These are phyloP conservation scores for Willowsia nigromaculata DNA, from an alignment of 2,888 invertebrate genomes.

Conservation along the genomic window DNA sequence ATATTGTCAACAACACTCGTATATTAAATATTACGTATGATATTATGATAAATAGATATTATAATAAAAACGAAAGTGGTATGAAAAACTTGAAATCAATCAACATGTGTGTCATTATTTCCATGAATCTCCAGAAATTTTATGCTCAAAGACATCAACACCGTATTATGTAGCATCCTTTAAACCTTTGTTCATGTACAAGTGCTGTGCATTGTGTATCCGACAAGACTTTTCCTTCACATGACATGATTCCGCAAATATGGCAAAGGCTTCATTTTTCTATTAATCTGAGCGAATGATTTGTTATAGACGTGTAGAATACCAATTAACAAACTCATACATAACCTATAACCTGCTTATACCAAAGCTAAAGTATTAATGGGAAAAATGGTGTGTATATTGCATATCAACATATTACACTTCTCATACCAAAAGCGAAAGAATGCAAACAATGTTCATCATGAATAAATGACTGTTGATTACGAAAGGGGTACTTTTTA, in stretches of 20 bases:
- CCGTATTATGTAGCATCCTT: no score
- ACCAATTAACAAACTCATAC: neutral
- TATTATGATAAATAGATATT: slow-evolving; percentile 11
- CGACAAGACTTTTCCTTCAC: neutral
- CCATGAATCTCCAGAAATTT: neutral
- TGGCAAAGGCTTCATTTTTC: neutral
- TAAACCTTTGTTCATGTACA: no score
- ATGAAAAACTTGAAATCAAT: neutral
- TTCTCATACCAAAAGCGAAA: neutral
- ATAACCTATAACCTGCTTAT: neutral
- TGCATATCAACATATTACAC: neutral
- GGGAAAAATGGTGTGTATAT: no score
- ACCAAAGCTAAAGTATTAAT: no score
- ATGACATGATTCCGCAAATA: neutral
- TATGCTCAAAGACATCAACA: neutral
- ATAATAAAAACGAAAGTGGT: slow-evolving; percentile 26
- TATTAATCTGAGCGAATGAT: neutral
- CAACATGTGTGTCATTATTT: neutral
- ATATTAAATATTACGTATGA: slow-evolving; percentile 8
- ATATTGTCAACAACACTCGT: slow-evolving; percentile 27
- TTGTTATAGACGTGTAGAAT: neutral
- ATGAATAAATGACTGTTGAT: slow-evolving; percentile 21
- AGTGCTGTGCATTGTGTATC: no score
- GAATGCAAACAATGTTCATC: slow-evolving; percentile 21
- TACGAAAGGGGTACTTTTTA: slow-evolving; percentile 41